A percentile compares a stretch with the other conserved stretches of the same genome.
Evolutionary conservation across 2,113 vertebrate species (phyloP).

Genomic region (Odocoileus hemionus): DNA sequence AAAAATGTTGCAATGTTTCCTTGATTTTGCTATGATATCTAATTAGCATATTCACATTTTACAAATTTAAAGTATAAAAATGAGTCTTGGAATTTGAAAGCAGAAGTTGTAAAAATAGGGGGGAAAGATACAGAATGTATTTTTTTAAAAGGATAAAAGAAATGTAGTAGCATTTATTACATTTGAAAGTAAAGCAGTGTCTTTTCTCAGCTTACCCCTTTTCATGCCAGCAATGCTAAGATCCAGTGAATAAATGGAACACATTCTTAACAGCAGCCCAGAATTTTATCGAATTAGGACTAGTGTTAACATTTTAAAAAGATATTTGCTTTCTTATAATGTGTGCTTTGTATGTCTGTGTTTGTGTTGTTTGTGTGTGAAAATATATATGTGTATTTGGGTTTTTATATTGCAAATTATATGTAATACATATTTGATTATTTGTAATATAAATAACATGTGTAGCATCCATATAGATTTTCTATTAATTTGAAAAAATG

Average conservation of each 20-base stretch:
- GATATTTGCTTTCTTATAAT: not conserved
- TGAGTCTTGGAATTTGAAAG: not conserved
- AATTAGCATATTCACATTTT: not conserved
- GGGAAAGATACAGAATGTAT: not conserved
- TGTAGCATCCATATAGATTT: not conserved
- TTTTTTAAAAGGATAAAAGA: not conserved
- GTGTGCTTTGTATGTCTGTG: not conserved
- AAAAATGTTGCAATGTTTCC: not conserved
- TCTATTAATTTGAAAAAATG: not conserved
- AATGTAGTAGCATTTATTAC: no score
- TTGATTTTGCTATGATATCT: conserved; percentile 6
- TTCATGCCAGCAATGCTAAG: not conserved
- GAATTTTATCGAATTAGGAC: not conserved
- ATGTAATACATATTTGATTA: not conserved
- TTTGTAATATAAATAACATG: not conserved
- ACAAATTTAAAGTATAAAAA: not conserved
- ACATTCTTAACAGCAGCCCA: not conserved
- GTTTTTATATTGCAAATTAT: not conserved
- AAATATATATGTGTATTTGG: not conserved
- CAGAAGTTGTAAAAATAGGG: not conserved
- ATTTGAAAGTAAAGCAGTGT: not conserved
- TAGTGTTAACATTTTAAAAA: not conserved
- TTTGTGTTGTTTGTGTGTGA: not conserved
- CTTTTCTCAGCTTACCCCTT: not conserved
- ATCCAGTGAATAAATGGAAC: not conserved